A percentile compares a stretch with the other conserved stretches of the same genome.
Evolutionary conservation across 1,140 invertebrate genomes (phyloP).

Genomic region (Drosophila sucinea): DNA sequence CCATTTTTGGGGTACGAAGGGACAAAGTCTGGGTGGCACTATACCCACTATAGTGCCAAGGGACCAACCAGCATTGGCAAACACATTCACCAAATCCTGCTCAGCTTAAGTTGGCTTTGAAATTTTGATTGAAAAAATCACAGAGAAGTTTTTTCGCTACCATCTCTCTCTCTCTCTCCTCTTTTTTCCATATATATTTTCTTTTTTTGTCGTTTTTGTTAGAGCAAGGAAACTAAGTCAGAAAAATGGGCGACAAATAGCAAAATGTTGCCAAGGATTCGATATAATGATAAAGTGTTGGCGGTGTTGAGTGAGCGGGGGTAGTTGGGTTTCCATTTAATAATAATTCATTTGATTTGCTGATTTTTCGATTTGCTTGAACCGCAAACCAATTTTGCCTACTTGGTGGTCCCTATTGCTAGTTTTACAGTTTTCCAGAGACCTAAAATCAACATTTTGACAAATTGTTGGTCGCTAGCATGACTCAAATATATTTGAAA

Average conservation of each 20-base stretch:
- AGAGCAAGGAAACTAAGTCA: slow-evolving; percentile 19
- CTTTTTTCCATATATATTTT: neutral
- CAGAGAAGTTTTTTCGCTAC: slow-evolving; percentile 23
- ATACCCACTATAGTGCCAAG: slow-evolving; percentile 22
- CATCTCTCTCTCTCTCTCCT: neutral
- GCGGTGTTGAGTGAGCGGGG: neutral
- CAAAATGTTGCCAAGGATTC: slow-evolving; percentile 16
- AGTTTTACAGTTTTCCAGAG: neutral
- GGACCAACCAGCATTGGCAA: slow-evolving; percentile 48
- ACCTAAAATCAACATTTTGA: neutral
- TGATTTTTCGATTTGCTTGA: slow-evolving; percentile 3
- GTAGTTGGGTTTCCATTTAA: slow-evolving; percentile 8
- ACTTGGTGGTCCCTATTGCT: neutral
- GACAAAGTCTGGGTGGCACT: slow-evolving; percentile 21
- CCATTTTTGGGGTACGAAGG: slow-evolving; percentile 37
- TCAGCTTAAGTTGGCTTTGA: slow-evolving; percentile 78
- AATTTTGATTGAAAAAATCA: slow-evolving; percentile 82
- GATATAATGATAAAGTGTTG: slow-evolving; percentile 13
- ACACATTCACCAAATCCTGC: slow-evolving; percentile 71
- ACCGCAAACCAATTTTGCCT: neutral
- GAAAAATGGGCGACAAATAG: slow-evolving; percentile 19
- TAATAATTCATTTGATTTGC: slow-evolving; percentile 12
- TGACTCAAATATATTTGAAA: no score
- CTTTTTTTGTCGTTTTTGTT: neutral
- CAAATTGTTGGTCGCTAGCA: no score